Conservation (phyloP, 2,797 vertebrate species). For the Enteromius thamalakanensis region DNA sequence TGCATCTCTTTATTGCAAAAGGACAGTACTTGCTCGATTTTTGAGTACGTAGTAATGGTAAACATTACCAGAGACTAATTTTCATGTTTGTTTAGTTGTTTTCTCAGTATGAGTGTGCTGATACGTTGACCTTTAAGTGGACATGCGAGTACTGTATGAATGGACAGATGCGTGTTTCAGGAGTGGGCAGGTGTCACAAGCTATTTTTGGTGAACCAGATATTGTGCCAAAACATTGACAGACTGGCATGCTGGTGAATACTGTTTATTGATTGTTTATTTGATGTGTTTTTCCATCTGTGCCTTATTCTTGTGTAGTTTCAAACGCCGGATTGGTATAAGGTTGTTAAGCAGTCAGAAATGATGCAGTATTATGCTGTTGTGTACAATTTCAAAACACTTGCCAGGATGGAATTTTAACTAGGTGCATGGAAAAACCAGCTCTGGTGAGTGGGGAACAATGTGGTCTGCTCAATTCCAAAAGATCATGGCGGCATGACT, state of each 20-base stretch:
- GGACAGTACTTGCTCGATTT: constrained; percentile 56
- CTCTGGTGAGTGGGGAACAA: constrained; percentile 29
- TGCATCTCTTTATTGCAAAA: constrained; percentile 60
- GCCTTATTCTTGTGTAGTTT: constrained; percentile 78
- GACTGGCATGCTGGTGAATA: constrained; percentile 46
- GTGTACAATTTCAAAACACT: constrained; percentile 54
- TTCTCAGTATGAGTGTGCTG: constrained; percentile 40
- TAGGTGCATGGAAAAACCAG: constrained; percentile 14
- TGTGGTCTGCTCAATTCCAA: constrained; percentile 10
- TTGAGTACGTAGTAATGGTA: constrained; percentile 46
- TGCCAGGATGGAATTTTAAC: constrained; percentile 44
- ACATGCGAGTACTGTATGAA: constrained; percentile 56
- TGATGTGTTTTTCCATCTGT: constrained; percentile 70
- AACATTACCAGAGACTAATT: constrained; percentile 42
- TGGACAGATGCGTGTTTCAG: constrained; percentile 28
- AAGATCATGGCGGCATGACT: constrained; percentile 9
- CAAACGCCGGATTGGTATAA: constrained; percentile 63
- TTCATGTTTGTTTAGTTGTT: constrained; percentile 42
- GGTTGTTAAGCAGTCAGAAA: constrained; percentile 60
- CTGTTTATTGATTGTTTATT: constrained; percentile 46
- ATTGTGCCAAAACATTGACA: constrained; percentile 72
- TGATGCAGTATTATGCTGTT: constrained; percentile 69
- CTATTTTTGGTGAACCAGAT: constrained; percentile 50
- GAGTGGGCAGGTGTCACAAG: constrained; percentile 11
- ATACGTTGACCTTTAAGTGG: constrained; percentile 43